phyloP scores from a whole-genome alignment of 2,797 vertebrate genomes.

The Trachops cirrhosus region DNA sequence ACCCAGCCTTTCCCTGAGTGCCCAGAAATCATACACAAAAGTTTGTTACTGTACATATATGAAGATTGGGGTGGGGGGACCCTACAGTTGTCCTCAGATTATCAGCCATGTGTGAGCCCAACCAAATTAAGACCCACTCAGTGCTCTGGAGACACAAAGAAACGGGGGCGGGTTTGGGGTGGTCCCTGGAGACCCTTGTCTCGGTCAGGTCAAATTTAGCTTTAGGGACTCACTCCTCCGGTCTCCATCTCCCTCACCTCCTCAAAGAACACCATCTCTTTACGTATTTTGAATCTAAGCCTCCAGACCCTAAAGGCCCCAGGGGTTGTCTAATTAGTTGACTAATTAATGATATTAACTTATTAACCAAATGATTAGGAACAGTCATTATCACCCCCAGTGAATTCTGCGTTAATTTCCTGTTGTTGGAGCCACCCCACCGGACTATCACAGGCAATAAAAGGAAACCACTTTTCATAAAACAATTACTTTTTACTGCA shows the following conservation, averaged over 20 bases:
- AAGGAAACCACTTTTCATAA: slow-evolving; percentile 61
- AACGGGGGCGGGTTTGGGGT: background rate
- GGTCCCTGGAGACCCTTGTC: no score
- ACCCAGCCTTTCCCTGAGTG: rapidly evolving
- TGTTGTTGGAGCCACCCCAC: background rate
- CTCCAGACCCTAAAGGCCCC: background rate
- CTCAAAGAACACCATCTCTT: background rate
- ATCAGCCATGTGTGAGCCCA: background rate
- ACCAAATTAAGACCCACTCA: background rate
- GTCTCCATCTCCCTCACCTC: background rate
- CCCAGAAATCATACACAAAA: background rate
- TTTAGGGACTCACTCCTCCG: background rate
- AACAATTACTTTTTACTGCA: slow-evolving; percentile 33
- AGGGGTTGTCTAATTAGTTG: slow-evolving; percentile 27
- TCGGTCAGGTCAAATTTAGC: background rate
- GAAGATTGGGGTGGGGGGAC: no score
- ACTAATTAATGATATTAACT: slow-evolving; percentile 66
- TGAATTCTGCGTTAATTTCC: slow-evolving; percentile 53
- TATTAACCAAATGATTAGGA: slow-evolving; percentile 54
- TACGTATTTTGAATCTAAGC: background rate
- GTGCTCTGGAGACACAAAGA: background rate
- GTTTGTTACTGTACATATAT: rapidly evolving
- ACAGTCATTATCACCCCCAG: slow-evolving; percentile 48
- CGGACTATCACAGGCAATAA: background rate
- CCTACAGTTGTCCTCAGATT: background rate